Conservation (phyloP, 2,888 invertebrate genomes). For the Erynnis tages region DNA sequence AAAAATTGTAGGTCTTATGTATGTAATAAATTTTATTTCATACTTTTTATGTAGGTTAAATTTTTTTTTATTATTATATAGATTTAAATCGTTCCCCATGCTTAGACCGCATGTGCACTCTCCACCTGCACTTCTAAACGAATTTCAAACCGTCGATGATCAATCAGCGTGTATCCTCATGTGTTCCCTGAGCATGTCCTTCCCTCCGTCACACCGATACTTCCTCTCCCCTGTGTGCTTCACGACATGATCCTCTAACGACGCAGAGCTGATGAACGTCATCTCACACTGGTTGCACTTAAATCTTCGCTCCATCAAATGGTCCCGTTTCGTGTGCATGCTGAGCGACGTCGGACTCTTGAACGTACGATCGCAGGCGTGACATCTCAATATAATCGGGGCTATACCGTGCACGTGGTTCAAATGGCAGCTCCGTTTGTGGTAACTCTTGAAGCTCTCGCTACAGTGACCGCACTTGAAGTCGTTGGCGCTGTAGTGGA, state of each 20-base stretch:
- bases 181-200: constrained; percentile 45
- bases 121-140: constrained; percentile 47
- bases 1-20: too few relatives aligned
- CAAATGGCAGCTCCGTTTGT: constrained; percentile 38
- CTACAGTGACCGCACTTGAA: constrained; percentile 46
- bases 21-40: too few relatives aligned
- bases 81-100: constrained; percentile 41
- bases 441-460: constrained; percentile 31
- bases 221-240: constrained; percentile 47
- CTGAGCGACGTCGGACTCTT: constrained; percentile 35
- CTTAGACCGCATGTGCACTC: constrained; percentile 40
- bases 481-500: constrained; percentile 45
- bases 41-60: too few relatives aligned
- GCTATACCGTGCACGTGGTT: constrained; percentile 36
- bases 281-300: constrained; percentile 38
- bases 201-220: constrained; percentile 40
- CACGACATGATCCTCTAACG: constrained; percentile 48
- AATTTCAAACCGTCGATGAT: constrained; percentile 41
- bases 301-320: constrained; percentile 36
- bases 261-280: constrained; percentile 43
- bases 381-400: constrained; percentile 37
- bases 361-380: constrained; percentile 43
- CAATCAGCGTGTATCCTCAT: constrained; percentile 47
- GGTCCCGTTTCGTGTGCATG: constrained; percentile 43
- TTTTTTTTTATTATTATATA: too few relatives aligned